phyloP scores from a whole-genome alignment of 2,888 invertebrate species.

The Eupithecia centaureata region DNA sequence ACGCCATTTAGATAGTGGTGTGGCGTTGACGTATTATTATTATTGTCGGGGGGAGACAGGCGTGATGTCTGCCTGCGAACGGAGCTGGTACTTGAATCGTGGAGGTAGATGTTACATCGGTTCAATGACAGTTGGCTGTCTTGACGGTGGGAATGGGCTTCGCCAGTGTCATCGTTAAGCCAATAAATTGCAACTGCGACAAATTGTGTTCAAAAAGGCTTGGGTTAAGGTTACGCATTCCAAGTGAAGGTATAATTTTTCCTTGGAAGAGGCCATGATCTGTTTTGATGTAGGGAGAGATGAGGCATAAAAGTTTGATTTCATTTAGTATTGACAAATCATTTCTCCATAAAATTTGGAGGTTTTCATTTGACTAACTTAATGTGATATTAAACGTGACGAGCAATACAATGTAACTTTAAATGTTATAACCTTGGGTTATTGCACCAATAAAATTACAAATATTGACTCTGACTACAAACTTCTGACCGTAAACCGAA shows the following conservation, averaged over 20 bases:
- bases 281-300: not conserved
- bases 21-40: slow-evolving; percentile 82
- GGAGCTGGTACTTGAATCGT: slow-evolving; percentile 35
- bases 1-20: slow-evolving; percentile 79
- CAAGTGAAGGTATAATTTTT: too few relatives aligned
- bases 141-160: not conserved
- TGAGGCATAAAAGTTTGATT: not conserved
- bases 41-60: slow-evolving; percentile 51
- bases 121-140: slow-evolving; percentile 8
- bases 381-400: slow-evolving; percentile 17
- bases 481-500: slow-evolving; percentile 40
- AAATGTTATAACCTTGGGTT: slow-evolving; percentile 24
- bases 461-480: slow-evolving; percentile 35
- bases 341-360: not conserved
- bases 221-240: too few relatives aligned
- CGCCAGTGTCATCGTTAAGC: not conserved
- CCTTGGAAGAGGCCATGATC: not conserved
- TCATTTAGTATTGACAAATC: not conserved
- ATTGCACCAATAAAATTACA: slow-evolving; percentile 35
- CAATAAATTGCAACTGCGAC: slow-evolving; percentile 4
- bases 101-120: slow-evolving; percentile 3
- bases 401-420: slow-evolving; percentile 19
- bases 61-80: slow-evolving; percentile 29
- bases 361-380: slow-evolving; percentile 5
- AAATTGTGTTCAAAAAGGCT: not conserved